These are phyloP conservation scores for Pachliopta kotzebuea DNA, from an alignment of 2,888 invertebrate genomes.

Conservation along the genomic window DNA sequence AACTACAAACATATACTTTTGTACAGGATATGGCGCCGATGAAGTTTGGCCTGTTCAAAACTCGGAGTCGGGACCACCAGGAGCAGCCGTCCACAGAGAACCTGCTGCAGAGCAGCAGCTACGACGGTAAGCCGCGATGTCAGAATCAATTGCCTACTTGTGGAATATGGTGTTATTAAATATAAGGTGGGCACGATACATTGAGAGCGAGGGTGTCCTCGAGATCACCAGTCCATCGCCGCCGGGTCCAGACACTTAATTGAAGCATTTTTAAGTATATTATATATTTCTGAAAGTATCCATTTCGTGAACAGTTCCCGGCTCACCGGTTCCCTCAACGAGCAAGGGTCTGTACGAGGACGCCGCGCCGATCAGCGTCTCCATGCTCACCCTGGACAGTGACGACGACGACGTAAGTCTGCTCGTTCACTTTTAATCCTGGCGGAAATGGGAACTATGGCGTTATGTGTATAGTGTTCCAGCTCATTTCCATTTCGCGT, in stretches of 20 bases:
- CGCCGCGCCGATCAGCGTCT: constrained; percentile 45
- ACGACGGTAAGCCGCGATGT: constrained; percentile 42
- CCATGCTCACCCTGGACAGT: constrained; percentile 52
- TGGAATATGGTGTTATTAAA: too few species aligned
- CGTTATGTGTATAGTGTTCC: too few species aligned
- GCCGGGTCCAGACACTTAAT: too few species aligned
- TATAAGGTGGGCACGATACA: too few species aligned
- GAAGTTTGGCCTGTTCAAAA: constrained; percentile 69
- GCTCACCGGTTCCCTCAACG: constrained; percentile 62
- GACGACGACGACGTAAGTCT: constrained; percentile 49
- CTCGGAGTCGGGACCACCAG: constrained; percentile 61
- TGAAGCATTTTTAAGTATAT: too few species aligned
- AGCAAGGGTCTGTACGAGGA: constrained; percentile 55
- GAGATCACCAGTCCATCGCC: too few species aligned
- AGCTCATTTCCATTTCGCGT: too few species aligned
- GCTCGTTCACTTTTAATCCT: too few species aligned
- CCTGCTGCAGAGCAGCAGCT: constrained; percentile 51
- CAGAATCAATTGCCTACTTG: too few species aligned
- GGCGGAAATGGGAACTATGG: too few species aligned
- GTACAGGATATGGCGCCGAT: constrained; percentile 64
- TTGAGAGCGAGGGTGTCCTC: too few species aligned
- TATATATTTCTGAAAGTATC: neutral
- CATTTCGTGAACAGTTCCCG: constrained; percentile 33
- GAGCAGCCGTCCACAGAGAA: constrained; percentile 71
- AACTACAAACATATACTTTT: neutral